Percentiles rank a stretch among this genome's conserved stretches.
These are phyloP conservation scores for Bubo scandiacus DNA, from an alignment of 2,113 vertebrate species.

Conservation along the genomic window DNA sequence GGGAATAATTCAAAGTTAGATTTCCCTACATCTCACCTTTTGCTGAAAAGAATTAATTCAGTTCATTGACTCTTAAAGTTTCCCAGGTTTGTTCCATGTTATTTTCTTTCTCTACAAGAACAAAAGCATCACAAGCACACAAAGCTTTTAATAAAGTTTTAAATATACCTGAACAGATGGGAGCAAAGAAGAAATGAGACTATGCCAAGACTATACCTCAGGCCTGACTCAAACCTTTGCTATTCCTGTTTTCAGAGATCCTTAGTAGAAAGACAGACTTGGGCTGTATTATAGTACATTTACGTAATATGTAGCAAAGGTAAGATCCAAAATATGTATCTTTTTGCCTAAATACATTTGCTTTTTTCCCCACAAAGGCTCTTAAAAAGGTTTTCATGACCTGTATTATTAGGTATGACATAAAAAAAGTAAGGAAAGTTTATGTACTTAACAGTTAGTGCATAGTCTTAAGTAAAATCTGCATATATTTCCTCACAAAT, in stretches of 20 bases:
- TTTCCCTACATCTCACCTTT: not conserved
- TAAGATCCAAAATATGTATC: not conserved
- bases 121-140: not conserved
- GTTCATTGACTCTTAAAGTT: not conserved
- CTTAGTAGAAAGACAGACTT: not conserved
- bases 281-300: not conserved
- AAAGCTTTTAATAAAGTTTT: not conserved
- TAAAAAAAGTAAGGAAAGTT: not conserved
- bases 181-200: not conserved
- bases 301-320: not conserved
- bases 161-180: constrained; percentile 11
- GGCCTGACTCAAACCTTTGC: not conserved
- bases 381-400: not conserved
- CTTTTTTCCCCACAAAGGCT: not conserved
- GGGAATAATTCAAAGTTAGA: not conserved
- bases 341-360: not conserved
- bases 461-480: not conserved
- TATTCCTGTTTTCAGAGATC: not conserved
- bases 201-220: not conserved
- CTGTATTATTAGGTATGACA: not conserved
- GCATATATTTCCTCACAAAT: not conserved
- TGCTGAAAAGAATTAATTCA: not conserved
- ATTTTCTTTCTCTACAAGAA: not conserved
- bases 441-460: not conserved
- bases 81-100: not conserved